phyloP scores from a whole-genome alignment of 92 coral and sea anemone genomes.

The Paragorgia papillata region DNA sequence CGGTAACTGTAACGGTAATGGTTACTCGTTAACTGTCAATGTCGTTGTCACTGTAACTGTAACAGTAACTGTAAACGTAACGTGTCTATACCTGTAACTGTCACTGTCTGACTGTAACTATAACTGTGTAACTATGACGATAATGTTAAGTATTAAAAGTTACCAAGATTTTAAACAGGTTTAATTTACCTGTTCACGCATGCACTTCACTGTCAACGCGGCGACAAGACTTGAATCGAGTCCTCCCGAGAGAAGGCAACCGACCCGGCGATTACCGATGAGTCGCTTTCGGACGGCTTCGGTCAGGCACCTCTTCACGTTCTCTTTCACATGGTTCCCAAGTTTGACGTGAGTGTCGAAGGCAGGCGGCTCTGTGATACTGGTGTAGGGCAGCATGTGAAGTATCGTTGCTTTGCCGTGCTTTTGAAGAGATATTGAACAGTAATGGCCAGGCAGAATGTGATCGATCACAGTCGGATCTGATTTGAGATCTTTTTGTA shows the following conservation, averaged over 20 bases:
- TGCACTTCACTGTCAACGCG: constrained; percentile 43
- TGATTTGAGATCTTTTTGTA: constrained; percentile 5
- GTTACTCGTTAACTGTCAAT: too few species aligned
- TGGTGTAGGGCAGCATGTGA: constrained; percentile 50
- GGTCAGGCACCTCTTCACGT: constrained; percentile 45
- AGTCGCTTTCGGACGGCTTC: constrained; percentile 60
- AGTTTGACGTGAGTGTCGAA: constrained; percentile 39
- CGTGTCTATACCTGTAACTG: too few species aligned
- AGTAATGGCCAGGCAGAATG: constrained; percentile 55
- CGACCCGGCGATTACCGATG: constrained; percentile 47
- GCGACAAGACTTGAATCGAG: constrained; percentile 58
- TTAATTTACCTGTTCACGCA: background rate
- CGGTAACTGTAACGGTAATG: too few species aligned
- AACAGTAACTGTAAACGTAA: too few species aligned
- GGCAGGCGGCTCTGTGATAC: constrained; percentile 46
- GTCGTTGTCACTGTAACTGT: too few species aligned
- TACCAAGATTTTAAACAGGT: too few species aligned
- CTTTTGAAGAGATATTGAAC: constrained; percentile 35
- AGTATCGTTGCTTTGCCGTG: constrained; percentile 41
- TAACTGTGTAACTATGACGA: too few species aligned
- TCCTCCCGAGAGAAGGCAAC: constrained; percentile 60
- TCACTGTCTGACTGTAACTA: too few species aligned
- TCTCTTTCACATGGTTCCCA: constrained; percentile 35
- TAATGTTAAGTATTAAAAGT: too few species aligned
- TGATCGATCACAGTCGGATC: constrained; percentile 12